Evolutionary conservation across 2,797 vertebrate genomes (phyloP).

Genomic region (Carcharodon carcharias): DNA sequence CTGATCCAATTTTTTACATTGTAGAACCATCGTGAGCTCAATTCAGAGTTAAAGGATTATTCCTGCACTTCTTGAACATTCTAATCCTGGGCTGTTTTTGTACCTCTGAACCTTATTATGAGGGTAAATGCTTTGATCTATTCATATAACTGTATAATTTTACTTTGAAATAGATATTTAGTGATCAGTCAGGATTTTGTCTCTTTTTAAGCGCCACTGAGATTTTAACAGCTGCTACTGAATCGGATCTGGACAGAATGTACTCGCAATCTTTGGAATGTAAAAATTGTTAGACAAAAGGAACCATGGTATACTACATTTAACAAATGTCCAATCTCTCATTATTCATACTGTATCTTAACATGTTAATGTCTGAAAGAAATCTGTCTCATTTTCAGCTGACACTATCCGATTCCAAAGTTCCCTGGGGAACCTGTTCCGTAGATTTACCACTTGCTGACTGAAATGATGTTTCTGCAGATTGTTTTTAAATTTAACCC

Average conservation of each 20-base stretch:
- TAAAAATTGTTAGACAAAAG: not conserved
- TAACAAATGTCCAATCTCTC: not conserved
- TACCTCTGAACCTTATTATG: not conserved
- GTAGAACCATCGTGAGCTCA: not conserved
- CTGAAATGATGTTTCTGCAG: not conserved
- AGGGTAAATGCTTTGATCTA: not conserved
- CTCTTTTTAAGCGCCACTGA: not conserved
- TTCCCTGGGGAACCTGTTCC: not conserved
- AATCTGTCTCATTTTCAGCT: not conserved
- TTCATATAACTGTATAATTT: not conserved
- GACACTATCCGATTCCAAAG: not conserved
- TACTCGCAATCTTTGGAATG: not conserved
- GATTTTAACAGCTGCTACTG: not conserved
- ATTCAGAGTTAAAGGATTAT: not conserved
- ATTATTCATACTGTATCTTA: not conserved
- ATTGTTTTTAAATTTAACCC: not conserved
- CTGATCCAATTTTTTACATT: not conserved
- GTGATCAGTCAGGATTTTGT: not conserved
- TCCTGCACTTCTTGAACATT: not conserved
- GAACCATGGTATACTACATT: not conserved
- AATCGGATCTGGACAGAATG: not conserved
- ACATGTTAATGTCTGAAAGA: not conserved
- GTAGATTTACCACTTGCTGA: not conserved
- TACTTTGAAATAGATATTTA: not conserved
- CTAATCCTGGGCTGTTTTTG: not conserved